Conservation (phyloP, 2,797 vertebrate genomes). For the Cyclopterus lumpus region DNA sequence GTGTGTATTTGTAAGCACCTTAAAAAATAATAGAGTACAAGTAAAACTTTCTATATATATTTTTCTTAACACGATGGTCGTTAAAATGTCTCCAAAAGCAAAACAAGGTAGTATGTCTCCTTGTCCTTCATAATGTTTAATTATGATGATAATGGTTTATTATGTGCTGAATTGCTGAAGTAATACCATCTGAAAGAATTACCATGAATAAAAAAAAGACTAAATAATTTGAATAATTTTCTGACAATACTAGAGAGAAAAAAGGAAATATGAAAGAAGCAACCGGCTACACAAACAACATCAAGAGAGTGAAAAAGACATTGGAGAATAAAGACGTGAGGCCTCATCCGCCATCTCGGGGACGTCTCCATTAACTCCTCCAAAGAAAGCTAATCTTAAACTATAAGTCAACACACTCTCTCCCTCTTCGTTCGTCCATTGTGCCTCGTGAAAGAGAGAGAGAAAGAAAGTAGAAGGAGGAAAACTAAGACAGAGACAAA, state of each 20-base stretch:
- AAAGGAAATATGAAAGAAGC: background rate
- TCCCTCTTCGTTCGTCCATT: slow-evolving; percentile 52
- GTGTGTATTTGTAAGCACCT: background rate
- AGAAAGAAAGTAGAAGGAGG: slow-evolving; percentile 26
- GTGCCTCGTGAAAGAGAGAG: slow-evolving; percentile 26
- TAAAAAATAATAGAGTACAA: background rate
- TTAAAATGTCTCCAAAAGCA: background rate
- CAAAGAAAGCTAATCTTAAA: slow-evolving; percentile 49
- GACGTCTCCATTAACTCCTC: slow-evolving; percentile 61
- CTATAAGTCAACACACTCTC: slow-evolving; percentile 50
- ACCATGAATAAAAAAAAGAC: background rate
- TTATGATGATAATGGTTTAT: background rate
- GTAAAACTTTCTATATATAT: slow-evolving; percentile 11
- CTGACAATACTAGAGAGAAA: background rate
- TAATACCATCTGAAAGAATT: background rate
- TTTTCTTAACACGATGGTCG: no score
- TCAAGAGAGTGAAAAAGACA: background rate
- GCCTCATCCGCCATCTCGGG: slow-evolving; percentile 34
- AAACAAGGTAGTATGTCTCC: background rate
- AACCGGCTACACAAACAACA: slow-evolving; percentile 2
- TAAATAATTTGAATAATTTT: background rate
- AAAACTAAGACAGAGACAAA: slow-evolving; percentile 60
- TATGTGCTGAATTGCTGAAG: background rate
- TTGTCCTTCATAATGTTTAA: background rate
- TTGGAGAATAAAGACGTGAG: slow-evolving; percentile 22